Percentiles rank a stretch among this genome's conserved stretches.
Evolutionary conservation across 2,797 vertebrate species (phyloP).

Genomic region (Leptatherina wallacei): DNA sequence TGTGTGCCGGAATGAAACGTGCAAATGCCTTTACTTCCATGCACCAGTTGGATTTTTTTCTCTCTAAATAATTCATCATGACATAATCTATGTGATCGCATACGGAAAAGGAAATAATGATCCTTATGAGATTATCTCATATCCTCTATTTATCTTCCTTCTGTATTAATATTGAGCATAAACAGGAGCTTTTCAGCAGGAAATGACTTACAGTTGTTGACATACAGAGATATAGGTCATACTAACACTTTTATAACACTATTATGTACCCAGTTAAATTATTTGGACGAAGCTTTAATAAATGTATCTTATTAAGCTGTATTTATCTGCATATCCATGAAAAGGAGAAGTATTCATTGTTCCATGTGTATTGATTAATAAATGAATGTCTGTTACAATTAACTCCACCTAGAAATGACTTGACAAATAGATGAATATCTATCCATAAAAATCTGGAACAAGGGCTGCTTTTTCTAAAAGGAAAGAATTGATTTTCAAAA

Average conservation of each 20-base stretch:
- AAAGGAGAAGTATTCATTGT: background rate
- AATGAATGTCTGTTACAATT: too few species aligned
- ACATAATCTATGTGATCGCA: slow-evolving; percentile 28
- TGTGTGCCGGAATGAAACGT: slow-evolving; percentile 53
- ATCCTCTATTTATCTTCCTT: slow-evolving; percentile 42
- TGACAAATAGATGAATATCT: too few species aligned
- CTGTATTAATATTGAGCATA: slow-evolving; percentile 1
- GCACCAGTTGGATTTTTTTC: background rate
- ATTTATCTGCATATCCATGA: too few species aligned
- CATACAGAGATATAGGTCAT: slow-evolving; percentile 2
- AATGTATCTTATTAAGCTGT: background rate
- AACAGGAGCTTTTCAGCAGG: slow-evolving; percentile 33
- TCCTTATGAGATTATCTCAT: slow-evolving; percentile 40
- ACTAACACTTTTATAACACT: background rate
- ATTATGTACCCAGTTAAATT: slow-evolving; percentile 2
- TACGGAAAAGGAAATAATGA: slow-evolving; percentile 47
- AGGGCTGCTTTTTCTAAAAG: background rate
- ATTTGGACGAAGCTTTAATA: background rate
- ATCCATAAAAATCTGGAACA: too few species aligned
- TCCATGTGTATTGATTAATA: background rate
- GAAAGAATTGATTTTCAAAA: background rate
- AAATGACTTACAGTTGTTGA: slow-evolving; percentile 50
- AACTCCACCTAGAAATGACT: background rate
- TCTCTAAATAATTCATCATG: slow-evolving; percentile 19
- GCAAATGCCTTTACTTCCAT: slow-evolving; percentile 4